Evolutionary conservation across 2,113 vertebrate species (phyloP).

Genomic region (Numida meleagris): DNA sequence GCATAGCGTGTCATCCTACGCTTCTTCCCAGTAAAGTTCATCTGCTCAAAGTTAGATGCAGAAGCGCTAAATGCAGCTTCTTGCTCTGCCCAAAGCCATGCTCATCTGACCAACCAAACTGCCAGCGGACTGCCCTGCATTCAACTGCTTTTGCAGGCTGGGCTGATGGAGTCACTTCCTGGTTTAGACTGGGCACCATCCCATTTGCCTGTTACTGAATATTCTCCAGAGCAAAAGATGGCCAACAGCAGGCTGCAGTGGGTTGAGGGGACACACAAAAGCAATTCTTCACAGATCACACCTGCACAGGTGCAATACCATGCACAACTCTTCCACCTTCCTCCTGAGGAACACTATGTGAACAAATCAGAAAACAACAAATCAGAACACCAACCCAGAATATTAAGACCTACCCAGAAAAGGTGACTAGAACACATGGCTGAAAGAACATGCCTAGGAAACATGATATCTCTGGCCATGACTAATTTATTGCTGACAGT

Average conservation of each 20-base stretch:
- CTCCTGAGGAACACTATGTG: neutral
- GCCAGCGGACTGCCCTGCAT: neutral
- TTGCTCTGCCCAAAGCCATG: rapidly evolving
- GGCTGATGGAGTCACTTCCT: rapidly evolving
- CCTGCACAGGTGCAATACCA: too few relatives aligned
- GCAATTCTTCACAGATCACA: too few relatives aligned
- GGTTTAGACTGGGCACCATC: neutral
- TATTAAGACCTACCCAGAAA: neutral
- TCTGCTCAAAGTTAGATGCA: neutral
- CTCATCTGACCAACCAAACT: neutral
- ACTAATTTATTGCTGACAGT: rapidly evolving
- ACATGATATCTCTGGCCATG: rapidly evolving
- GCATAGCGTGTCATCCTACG: neutral
- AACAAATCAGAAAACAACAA: neutral
- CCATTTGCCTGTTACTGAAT: neutral
- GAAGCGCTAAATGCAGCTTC: neutral
- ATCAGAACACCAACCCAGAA: neutral
- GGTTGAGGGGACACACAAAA: too few relatives aligned
- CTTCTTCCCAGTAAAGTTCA: neutral
- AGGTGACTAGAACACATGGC: neutral
- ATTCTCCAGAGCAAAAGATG: neutral
- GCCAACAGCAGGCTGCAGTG: rapidly evolving
- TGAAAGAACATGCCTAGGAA: neutral
- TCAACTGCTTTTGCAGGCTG: neutral
- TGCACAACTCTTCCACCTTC: too few relatives aligned